A percentile compares a stretch with the other conserved stretches of the same genome.
Evolutionary conservation across 2,888 invertebrate species (phyloP).

Genomic region (Cyaniris semiargus): DNA sequence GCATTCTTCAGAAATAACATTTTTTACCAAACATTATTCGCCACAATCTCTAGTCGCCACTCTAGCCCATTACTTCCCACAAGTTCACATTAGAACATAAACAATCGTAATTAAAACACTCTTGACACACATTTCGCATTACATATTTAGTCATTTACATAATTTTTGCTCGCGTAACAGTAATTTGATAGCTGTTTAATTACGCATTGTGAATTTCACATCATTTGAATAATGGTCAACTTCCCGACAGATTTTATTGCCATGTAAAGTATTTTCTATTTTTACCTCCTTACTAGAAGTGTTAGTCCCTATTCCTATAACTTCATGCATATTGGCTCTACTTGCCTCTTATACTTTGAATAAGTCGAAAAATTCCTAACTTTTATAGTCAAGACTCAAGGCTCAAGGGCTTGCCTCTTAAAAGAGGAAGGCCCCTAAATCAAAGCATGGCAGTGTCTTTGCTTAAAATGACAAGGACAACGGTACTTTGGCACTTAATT

Average conservation of each 20-base stretch:
- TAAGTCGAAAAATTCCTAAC: no score
- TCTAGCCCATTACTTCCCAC: not conserved
- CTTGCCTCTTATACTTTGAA: no score
- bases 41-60: not conserved
- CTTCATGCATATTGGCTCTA: no score
- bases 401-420: no score
- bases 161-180: not conserved
- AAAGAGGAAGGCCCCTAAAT: no score
- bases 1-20: no score
- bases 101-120: conserved; percentile 4
- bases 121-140: conserved; percentile 9
- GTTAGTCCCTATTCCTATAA: no score
- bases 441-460: no score
- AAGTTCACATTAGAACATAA: not conserved
- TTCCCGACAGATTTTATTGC: conserved; percentile 6
- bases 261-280: not conserved
- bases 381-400: no score
- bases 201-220: not conserved
- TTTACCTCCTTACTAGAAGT: not conserved
- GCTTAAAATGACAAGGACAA: not conserved
- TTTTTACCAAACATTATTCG: no score
- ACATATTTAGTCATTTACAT: conserved; percentile 5
- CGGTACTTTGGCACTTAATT: not conserved
- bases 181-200: not conserved
- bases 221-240: not conserved